Evolutionary conservation across 2,113 vertebrate genomes (phyloP).

Genomic region (Channa argus): DNA sequence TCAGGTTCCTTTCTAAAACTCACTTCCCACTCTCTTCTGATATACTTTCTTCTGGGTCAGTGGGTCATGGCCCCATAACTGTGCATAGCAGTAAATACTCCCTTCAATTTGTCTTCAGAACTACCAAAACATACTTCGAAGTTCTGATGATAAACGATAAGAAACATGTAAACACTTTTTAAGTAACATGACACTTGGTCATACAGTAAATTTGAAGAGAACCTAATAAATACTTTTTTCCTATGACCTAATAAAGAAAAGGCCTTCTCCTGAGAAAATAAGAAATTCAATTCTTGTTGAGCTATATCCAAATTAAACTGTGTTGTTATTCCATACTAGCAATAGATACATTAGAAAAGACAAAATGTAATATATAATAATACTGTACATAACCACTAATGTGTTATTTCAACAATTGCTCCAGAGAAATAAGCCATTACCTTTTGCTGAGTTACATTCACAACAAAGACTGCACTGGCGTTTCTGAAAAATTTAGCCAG

Average conservation of each 20-base stretch:
- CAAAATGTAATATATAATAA: no score
- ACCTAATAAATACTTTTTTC: conserved; percentile 48
- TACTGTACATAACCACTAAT: no score
- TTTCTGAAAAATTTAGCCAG: conserved; percentile 39
- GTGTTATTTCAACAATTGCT: background rate
- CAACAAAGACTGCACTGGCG: conserved; percentile 5
- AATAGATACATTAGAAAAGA: no score
- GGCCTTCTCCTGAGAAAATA: background rate
- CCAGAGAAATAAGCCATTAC: background rate
- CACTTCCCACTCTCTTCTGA: conserved; percentile 15
- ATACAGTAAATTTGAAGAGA: conserved; percentile 35
- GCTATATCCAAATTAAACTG: background rate
- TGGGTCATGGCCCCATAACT: conserved; percentile 37
- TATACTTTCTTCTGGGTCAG: conserved; percentile 34
- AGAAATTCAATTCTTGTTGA: background rate
- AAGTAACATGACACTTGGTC: conserved; percentile 25
- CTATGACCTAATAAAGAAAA: conserved; percentile 33
- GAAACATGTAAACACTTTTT: conserved; percentile 53
- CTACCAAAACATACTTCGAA: conserved; percentile 61
- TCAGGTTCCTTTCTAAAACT: background rate
- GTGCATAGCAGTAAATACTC: conserved; percentile 33
- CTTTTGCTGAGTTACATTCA: conserved; percentile 15
- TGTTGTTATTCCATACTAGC: no score
- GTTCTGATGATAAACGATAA: conserved; percentile 46
- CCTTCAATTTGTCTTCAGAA: conserved; percentile 57